Evolutionary conservation across 2,888 invertebrate genomes (phyloP), one percentile per base, ranked within the genome.

Genomic region (Drosophila siamana): DNA sequence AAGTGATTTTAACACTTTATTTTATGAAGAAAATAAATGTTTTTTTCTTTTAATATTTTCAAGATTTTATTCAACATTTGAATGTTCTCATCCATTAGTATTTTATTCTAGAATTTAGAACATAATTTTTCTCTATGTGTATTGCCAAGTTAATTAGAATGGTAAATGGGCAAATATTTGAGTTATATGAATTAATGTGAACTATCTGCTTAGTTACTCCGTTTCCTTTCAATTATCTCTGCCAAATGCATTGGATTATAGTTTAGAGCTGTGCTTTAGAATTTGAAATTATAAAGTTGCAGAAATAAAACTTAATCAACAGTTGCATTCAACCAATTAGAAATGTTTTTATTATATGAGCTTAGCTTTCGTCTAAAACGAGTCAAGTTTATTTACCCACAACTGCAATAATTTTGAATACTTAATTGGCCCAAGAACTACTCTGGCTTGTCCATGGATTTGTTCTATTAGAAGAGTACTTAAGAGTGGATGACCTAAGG

Each of bases 401-500:
- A 30, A 48, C 28, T 48, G 16, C 7, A 30, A n/a, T 16, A 11
- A n/a, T 48, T 38, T 51, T 11, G 1, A 30, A 33, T 33, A 33
- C 11, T 33, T 33, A 16, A 33, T 33, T 48, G 30, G 15, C n/a
- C 11, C 15, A 19, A 22, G 33, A 3, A 50, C n/a, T 13, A 6
- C 26, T 26, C 26, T 26, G 19, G 19, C 19, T 3, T 28, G 40
- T 38, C 36, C 30, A 30, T 30, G 30, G 8, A 41, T 16, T 30
- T 41, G 22, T 41, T 22, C 47, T 33, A 36, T 26, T 43, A 61
- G 16, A 43, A 33, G 50, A 81, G 64, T 72, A 57, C 86, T 85
- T 85, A 69, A 40, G 43, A 43, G 33, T 40, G 41, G 55, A 64
- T 78, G 74, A 85, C 69, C 79, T 65, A 68, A 69, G 13, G 69